phyloP scores from a whole-genome alignment of 2,888 invertebrate species.

The Bembecia ichneumoniformis region DNA sequence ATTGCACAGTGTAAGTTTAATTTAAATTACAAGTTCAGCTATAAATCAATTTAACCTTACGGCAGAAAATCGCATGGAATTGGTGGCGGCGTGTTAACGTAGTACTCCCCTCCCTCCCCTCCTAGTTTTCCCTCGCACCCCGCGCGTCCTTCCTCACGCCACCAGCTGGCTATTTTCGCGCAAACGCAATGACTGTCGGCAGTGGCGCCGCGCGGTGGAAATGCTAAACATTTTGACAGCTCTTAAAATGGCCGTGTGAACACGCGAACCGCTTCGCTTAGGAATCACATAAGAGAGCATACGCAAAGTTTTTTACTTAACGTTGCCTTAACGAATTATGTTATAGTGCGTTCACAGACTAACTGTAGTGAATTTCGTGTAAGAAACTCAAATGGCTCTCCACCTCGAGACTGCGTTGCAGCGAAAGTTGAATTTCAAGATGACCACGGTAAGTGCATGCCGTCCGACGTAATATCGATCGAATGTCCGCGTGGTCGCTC shows the following conservation, averaged over 20 bases:
- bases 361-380: slow-evolving; percentile 31
- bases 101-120: neutral
- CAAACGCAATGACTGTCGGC: slow-evolving; percentile 53
- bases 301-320: slow-evolving; percentile 52
- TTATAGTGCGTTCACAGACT: slow-evolving; percentile 44
- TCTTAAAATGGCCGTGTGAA: slow-evolving; percentile 68
- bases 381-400: slow-evolving; percentile 48
- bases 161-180: slow-evolving; percentile 42
- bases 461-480: slow-evolving; percentile 55
- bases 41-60: slow-evolving; percentile 48
- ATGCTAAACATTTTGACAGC: slow-evolving; percentile 53
- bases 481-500: slow-evolving; percentile 44
- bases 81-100: slow-evolving; percentile 14
- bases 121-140: slow-evolving; percentile 3
- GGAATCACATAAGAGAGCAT: slow-evolving; percentile 48
- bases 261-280: slow-evolving; percentile 60
- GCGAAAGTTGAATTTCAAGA: slow-evolving; percentile 69
- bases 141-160: slow-evolving; percentile 4
- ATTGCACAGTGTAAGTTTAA: slow-evolving; percentile 49
- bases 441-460: slow-evolving; percentile 69
- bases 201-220: slow-evolving; percentile 48
- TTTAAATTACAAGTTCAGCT: slow-evolving; percentile 60
- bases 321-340: slow-evolving; percentile 46
- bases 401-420: slow-evolving; percentile 68
- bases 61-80: slow-evolving; percentile 37